phyloP scores from a whole-genome alignment of 2,113 vertebrate species.

The Bos javanicus region DNA sequence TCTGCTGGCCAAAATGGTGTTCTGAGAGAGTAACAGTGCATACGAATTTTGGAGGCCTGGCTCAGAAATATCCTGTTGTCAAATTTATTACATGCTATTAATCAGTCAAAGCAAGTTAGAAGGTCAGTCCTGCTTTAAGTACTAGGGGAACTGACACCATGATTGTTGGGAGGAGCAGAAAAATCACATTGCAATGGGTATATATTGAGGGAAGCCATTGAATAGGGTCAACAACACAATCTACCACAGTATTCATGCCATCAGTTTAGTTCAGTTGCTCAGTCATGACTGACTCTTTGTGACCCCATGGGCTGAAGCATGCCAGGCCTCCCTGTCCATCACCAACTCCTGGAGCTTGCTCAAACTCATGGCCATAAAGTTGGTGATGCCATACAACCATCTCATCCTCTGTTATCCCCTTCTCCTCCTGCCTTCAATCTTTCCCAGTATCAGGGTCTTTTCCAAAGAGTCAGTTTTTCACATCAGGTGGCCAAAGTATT shows the following conservation, averaged over 20 bases:
- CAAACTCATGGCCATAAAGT: neutral
- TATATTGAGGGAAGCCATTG: neutral
- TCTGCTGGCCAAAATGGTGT: neutral
- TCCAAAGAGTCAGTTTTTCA: neutral
- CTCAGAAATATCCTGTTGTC: neutral
- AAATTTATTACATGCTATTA: neutral
- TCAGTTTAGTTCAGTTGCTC: neutral
- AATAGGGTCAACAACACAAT: neutral
- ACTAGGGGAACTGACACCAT: neutral
- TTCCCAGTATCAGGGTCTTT: neutral
- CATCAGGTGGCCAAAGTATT: no score
- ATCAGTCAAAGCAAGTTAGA: neutral
- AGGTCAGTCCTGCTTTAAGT: neutral
- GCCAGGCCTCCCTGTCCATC: neutral
- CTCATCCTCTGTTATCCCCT: neutral
- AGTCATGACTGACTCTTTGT: neutral
- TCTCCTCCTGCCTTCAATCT: neutral
- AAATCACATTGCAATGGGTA: neutral
- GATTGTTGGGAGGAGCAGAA: neutral
- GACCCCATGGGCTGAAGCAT: neutral
- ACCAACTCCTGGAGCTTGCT: neutral
- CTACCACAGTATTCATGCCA: neutral
- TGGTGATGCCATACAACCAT: neutral
- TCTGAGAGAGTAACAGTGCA: neutral
- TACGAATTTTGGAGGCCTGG: neutral